Base-by-base conservation (phyloP, 2,797 vertebrate genomes). In the Sebastes vulpes region DNA sequence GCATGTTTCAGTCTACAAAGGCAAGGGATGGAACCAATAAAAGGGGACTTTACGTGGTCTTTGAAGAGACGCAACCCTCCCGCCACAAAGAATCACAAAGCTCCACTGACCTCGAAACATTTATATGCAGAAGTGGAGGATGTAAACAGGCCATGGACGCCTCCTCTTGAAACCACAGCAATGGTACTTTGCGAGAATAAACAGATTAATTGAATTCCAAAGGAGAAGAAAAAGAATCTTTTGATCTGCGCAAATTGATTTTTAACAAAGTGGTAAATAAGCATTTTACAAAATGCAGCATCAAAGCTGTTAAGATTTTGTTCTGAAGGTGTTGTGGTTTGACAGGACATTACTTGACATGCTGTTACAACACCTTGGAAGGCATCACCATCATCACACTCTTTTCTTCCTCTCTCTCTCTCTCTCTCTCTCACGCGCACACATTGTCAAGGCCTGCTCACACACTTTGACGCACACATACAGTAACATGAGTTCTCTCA, bases 401-500 rank as follows among this genome's bases (percentile, higher is more conserved):
- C 32, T 77, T 23, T 38, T 60, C 35, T 29, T 16, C 58, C 46
- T 71, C 20, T 59, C 63, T 20, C 23, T 23, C 23, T 23, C 23
- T 23, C 59, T 29, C 29, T 32, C 32, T 68, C 20, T 59, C 63
- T 16, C 59, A 46, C 79, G 29, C 81, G 52, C 28, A 10, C 72
- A 38, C 76, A 20, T 25, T 70, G 78, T 77, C 61, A 65, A 84
- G 32, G 59, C 18, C 28, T 75, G 75, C 75, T 67, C 83, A 29
- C 82, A 79, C 85, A 76, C 77, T 16, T 65, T 71, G 75, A 84
- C 75, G 58, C 86, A 85, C 91, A 89, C 84, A 89, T 88, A 92
- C 85, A 91, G 84, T 87, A 90, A 88, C 92, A 90, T 79, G 86
- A 86, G 91, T 94, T 94, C 89, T 90, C 95, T 96, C 95, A 89